phyloP scores from a whole-genome alignment of 2,797 vertebrate genomes.

The Cynodonichthys magdalenae region DNA sequence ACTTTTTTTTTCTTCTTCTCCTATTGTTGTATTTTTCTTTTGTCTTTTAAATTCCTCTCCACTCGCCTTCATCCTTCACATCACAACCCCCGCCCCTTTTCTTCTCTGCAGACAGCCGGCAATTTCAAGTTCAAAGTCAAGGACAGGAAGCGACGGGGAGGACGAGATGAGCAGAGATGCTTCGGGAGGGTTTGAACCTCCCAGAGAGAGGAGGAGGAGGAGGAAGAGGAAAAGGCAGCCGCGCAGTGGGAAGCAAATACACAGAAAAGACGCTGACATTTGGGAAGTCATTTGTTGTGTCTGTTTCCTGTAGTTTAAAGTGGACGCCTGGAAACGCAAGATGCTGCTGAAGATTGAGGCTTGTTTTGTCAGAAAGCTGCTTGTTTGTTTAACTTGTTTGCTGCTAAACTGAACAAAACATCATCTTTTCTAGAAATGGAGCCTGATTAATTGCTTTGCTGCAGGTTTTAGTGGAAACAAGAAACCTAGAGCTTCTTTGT shows the following conservation, averaged over 20 bases:
- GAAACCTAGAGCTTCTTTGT: neutral
- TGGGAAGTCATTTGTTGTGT: constrained; percentile 13
- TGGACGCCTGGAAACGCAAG: neutral
- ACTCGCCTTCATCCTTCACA: constrained; percentile 2
- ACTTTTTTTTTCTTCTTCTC: neutral
- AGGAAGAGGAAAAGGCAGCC: constrained; percentile 3
- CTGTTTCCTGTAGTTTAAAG: constrained; percentile 1
- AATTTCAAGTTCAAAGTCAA: constrained; percentile 43
- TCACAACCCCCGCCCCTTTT: neutral
- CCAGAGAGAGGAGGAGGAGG: constrained; percentile 22
- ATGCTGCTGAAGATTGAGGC: constrained; percentile 5
- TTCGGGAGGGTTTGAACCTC: constrained; percentile 27
- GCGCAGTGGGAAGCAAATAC: neutral
- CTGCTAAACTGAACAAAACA: neutral
- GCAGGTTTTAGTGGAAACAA: neutral
- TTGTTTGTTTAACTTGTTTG: neutral
- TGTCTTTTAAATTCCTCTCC: neutral
- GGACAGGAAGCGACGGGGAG: constrained; percentile 29
- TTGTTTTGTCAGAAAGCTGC: neutral
- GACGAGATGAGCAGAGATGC: constrained; percentile 10
- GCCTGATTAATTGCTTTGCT: neutral
- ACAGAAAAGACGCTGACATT: constrained; percentile 8
- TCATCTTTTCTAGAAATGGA: neutral
- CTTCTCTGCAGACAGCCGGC: constrained; percentile 8
- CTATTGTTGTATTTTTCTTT: neutral